Percentiles rank a stretch among this genome's conserved stretches.
These are phyloP conservation scores for Pristionchus maxplancki DNA, from an alignment of 2,888 invertebrate species.

Conservation along the genomic window DNA sequence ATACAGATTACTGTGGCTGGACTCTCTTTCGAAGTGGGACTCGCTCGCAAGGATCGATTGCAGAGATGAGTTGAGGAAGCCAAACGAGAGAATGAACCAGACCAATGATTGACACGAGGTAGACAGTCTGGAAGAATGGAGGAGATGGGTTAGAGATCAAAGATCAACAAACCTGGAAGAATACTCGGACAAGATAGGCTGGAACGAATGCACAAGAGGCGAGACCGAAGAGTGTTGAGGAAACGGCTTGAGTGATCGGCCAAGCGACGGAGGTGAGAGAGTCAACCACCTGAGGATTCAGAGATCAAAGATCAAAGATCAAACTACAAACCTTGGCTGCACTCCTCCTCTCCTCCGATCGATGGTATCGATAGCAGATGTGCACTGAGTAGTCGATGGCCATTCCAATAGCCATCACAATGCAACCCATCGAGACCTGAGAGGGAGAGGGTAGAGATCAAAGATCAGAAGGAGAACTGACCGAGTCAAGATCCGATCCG, in stretches of 20 bases:
- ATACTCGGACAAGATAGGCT: conserved; percentile 76
- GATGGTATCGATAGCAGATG: conserved; percentile 76
- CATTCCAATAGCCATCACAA: conserved; percentile 77
- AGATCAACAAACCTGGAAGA: conserved; percentile 62
- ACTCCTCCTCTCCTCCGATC: conserved; percentile 68
- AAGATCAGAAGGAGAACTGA: conserved; percentile 48
- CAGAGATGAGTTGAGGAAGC: conserved; percentile 76
- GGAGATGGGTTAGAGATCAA: not conserved
- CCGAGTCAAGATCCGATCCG: conserved; percentile 76
- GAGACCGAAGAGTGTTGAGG: conserved; percentile 74
- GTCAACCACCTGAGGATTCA: conserved; percentile 66
- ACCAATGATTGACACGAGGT: conserved; percentile 74
- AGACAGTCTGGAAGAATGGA: conserved; percentile 74
- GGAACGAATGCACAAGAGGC: conserved; percentile 70
- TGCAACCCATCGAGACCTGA: conserved; percentile 74
- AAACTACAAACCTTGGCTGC: conserved; percentile 64
- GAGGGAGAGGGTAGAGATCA: not conserved
- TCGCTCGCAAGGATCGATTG: conserved; percentile 74
- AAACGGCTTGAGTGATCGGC: conserved; percentile 75
- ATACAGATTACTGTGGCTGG: not conserved
- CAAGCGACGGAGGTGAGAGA: conserved; percentile 75
- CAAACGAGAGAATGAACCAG: conserved; percentile 72
- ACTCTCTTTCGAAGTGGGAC: conserved; percentile 68
- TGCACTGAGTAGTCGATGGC: conserved; percentile 77
- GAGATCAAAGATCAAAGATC: not conserved